These are phyloP conservation scores for Bambusicola thoracicus DNA, from an alignment of 2,113 vertebrate species.

Conservation along the genomic window DNA sequence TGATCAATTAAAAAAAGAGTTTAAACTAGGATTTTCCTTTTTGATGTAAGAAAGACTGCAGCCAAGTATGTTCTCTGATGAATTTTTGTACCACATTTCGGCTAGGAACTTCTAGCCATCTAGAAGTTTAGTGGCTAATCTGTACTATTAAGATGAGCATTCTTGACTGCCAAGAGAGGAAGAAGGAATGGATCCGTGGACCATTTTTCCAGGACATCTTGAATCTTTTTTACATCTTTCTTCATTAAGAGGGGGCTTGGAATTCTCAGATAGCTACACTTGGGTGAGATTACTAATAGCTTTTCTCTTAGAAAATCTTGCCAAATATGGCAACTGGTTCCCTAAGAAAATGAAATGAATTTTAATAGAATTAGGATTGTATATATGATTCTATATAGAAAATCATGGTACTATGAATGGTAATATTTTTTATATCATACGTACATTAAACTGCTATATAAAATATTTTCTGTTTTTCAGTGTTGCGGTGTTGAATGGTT, in stretches of 20 bases:
- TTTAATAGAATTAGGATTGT: background rate
- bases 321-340: background rate
- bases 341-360: background rate
- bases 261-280: background rate
- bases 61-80: background rate
- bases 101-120: background rate
- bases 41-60: background rate
- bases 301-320: background rate
- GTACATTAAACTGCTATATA: background rate
- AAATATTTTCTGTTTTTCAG: background rate
- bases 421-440: background rate
- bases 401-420: background rate
- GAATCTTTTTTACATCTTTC: background rate
- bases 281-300: background rate
- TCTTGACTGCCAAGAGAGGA: background rate
- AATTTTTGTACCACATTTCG: background rate
- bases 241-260: background rate
- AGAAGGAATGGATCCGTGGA: background rate
- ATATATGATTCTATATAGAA: background rate
- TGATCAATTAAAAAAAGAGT: background rate
- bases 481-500: background rate
- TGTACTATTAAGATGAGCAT: background rate
- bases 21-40: background rate
- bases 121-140: background rate
- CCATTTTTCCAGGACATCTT: background rate